Percentiles rank a stretch among this genome's conserved stretches.
Evolutionary conservation across 2,888 invertebrate genomes (phyloP).

Genomic region (Homarus gammarus): DNA sequence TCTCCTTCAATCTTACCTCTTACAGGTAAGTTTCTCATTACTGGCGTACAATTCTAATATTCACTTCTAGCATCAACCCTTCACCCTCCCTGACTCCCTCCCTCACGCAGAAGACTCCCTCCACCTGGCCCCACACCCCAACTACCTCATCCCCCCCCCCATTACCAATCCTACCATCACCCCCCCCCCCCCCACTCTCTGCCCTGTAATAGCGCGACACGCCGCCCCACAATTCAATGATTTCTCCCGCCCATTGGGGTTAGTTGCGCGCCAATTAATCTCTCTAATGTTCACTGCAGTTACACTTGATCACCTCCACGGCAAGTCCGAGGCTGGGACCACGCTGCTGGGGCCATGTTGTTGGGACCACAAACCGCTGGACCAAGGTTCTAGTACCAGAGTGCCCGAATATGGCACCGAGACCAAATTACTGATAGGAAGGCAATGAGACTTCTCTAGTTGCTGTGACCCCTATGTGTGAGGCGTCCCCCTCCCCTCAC

Average conservation of each 20-base stretch:
- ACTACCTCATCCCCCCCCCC: not conserved
- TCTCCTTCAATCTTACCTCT: too few relatives aligned
- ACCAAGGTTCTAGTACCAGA: too few relatives aligned
- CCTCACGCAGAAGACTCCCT: not conserved
- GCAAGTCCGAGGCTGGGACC: slow-evolving; percentile 6
- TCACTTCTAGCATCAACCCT: not conserved
- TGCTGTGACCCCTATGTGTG: too few relatives aligned
- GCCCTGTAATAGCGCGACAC: slow-evolving; percentile 36
- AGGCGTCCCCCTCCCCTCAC: too few relatives aligned
- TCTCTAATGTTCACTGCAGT: slow-evolving; percentile 43
- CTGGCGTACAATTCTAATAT: too few relatives aligned
- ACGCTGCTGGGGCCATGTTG: slow-evolving; percentile 5
- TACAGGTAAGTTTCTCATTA: too few relatives aligned
- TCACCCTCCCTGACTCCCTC: slow-evolving; percentile 5
- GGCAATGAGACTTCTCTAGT: too few relatives aligned
- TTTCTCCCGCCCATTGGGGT: slow-evolving; percentile 50
- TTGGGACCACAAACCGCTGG: too few relatives aligned
- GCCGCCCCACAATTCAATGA: slow-evolving; percentile 53
- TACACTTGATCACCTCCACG: slow-evolving; percentile 51
- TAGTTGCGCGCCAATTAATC: slow-evolving; percentile 50
- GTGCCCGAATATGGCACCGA: too few relatives aligned
- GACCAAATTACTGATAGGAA: too few relatives aligned
- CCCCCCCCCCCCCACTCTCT: not conserved
- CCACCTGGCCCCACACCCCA: not conserved
- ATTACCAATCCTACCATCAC: not conserved